phyloP scores from a whole-genome alignment of 2,888 invertebrate genomes.

The Cactoblastis cactorum region DNA sequence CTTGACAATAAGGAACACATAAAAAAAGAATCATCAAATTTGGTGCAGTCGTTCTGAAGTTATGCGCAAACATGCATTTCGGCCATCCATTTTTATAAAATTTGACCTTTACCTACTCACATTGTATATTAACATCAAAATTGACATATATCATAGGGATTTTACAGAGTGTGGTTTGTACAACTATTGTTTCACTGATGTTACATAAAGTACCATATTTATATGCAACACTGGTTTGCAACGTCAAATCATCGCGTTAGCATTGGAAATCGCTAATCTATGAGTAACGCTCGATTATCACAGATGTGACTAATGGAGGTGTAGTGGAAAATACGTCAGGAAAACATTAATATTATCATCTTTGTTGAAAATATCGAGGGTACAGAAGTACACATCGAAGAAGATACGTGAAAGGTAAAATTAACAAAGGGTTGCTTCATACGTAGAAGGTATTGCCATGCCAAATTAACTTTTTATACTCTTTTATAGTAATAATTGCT shows the following conservation, averaged over 20 bases:
- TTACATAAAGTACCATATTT: constrained; percentile 14
- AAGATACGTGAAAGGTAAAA: background rate
- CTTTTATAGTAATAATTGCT: no score
- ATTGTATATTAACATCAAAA: no score
- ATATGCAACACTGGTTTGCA: constrained; percentile 4
- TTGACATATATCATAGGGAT: no score
- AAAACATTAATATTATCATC: constrained; percentile 23
- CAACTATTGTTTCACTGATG: background rate
- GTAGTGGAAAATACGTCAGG: constrained; percentile 21
- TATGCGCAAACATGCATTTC: no score
- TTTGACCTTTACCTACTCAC: no score
- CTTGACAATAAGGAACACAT: no score
- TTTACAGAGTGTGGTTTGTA: background rate
- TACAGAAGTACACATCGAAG: background rate
- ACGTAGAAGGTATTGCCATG: no score
- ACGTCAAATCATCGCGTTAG: constrained; percentile 16
- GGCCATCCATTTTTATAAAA: no score
- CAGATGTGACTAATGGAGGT: constrained; percentile 30
- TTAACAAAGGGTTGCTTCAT: no score
- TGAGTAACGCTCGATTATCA: constrained; percentile 48
- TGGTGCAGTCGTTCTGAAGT: no score
- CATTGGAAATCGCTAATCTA: constrained; percentile 54
- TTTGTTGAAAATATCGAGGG: constrained; percentile 4
- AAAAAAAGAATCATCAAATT: no score
- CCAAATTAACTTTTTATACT: no score